phyloP scores from a whole-genome alignment of 1,140 invertebrate genomes.

The Varroa destructor region DNA sequence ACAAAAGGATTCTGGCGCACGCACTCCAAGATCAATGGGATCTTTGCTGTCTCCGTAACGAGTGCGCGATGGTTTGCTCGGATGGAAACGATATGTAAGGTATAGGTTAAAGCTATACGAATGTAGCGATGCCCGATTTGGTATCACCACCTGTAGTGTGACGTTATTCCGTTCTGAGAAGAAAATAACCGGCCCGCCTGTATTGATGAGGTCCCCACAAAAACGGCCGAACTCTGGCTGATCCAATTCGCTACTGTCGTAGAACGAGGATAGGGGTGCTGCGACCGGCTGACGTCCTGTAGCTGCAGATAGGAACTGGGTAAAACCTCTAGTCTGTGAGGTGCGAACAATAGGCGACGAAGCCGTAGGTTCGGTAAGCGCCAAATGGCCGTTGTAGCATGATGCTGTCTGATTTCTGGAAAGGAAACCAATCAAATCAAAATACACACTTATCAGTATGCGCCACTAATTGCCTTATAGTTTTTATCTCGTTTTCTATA shows the following conservation, averaged over 20 bases:
- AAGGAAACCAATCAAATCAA: slow-evolving; percentile 13
- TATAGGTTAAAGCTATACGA: slow-evolving; percentile 34
- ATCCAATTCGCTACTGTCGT: slow-evolving; percentile 30
- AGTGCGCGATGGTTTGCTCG: not conserved
- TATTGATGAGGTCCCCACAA: slow-evolving; percentile 34
- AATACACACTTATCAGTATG: not conserved
- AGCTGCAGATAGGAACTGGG: slow-evolving; percentile 33
- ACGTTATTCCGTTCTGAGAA: slow-evolving; percentile 35
- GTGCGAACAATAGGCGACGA: slow-evolving; percentile 32
- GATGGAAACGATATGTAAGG: slow-evolving; percentile 34
- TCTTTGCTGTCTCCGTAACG: slow-evolving; percentile 28
- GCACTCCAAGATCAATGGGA: not conserved
- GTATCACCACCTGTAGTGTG: slow-evolving; percentile 32
- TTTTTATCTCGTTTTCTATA: no score
- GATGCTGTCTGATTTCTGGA: slow-evolving; percentile 28
- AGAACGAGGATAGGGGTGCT: slow-evolving; percentile 32
- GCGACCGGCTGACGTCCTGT: slow-evolving; percentile 31
- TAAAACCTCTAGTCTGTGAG: slow-evolving; percentile 33
- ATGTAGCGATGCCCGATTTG: slow-evolving; percentile 31
- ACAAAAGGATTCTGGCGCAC: slow-evolving; percentile 30
- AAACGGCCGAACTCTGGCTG: slow-evolving; percentile 33
- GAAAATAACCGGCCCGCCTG: slow-evolving; percentile 33
- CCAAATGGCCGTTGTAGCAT: slow-evolving; percentile 33
- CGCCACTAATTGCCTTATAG: no score
- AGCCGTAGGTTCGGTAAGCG: slow-evolving; percentile 32